Evolutionary conservation across 2,113 vertebrate species (phyloP).

Genomic region (Neoarius graeffei): DNA sequence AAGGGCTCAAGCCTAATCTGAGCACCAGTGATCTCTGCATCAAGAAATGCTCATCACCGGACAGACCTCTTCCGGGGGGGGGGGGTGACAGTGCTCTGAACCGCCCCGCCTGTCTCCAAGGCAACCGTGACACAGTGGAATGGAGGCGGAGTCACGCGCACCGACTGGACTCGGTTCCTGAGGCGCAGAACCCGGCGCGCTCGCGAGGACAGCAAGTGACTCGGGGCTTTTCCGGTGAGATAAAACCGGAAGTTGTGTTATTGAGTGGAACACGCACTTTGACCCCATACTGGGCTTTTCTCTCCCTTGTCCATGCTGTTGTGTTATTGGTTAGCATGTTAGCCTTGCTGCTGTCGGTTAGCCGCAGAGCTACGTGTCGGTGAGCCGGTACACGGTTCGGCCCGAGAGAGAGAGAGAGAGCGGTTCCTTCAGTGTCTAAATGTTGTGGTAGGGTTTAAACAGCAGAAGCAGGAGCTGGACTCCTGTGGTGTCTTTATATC

Average conservation of each 20-base stretch:
- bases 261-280: no score
- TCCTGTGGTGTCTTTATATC: neutral
- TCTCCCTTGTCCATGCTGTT: no score
- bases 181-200: neutral
- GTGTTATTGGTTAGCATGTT: neutral
- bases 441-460: neutral
- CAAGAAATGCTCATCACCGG: no score
- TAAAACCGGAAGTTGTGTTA: neutral
- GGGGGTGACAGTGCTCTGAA: neutral
- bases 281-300: neutral
- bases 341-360: neutral
- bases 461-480: neutral
- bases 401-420: neutral
- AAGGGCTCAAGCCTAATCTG: no score
- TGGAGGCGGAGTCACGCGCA: conserved; percentile 7
- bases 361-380: neutral
- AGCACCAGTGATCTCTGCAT: no score
- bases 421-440: neutral
- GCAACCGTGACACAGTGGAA: conserved; percentile 15
- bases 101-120: conserved; percentile 5
- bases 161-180: neutral
- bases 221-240: neutral
- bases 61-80: no score
- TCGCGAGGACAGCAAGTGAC: neutral
- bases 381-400: neutral